phyloP scores from a whole-genome alignment of 2,888 invertebrate species.

The Drosophila mimetica region DNA sequence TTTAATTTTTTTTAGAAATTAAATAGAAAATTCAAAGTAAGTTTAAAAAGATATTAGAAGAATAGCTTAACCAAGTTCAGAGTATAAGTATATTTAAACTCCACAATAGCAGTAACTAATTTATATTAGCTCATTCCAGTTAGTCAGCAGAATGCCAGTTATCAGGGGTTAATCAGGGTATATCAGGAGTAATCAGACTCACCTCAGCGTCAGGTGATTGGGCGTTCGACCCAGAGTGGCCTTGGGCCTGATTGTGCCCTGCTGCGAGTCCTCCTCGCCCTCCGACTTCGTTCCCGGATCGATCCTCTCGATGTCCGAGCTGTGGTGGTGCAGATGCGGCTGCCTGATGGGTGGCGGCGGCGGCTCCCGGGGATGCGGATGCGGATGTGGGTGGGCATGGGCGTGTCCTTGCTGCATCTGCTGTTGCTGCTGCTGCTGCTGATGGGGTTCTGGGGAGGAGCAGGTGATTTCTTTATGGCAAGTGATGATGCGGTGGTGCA shows the following conservation, averaged over 20 bases:
- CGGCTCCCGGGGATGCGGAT: constrained; percentile 76
- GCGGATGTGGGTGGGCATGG: constrained; percentile 57
- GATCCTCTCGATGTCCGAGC: constrained; percentile 85
- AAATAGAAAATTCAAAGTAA: no score
- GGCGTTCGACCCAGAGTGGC: constrained; percentile 93
- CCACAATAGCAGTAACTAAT: neutral
- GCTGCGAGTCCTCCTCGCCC: constrained; percentile 91
- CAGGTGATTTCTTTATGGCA: constrained; percentile 74
- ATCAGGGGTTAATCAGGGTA: neutral
- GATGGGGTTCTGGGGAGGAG: constrained; percentile 81
- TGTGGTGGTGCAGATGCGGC: constrained; percentile 84
- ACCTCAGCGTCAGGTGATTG: constrained; percentile 95
- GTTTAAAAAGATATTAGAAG: no score
- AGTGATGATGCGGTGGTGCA: constrained; percentile 26
- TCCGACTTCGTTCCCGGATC: constrained; percentile 93
- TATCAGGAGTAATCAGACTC: constrained; percentile 43
- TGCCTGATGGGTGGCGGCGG: constrained; percentile 78
- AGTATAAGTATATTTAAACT: neutral
- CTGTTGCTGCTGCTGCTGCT: constrained; percentile 38
- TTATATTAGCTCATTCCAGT: constrained; percentile 14
- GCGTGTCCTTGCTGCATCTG: constrained; percentile 37
- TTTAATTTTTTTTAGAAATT: no score
- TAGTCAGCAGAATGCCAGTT: constrained; percentile 31
- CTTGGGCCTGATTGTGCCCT: constrained; percentile 88
- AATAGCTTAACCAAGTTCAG: neutral